phyloP scores from a whole-genome alignment of 2,113 vertebrate genomes.

The Phodopus roborovskii region DNA sequence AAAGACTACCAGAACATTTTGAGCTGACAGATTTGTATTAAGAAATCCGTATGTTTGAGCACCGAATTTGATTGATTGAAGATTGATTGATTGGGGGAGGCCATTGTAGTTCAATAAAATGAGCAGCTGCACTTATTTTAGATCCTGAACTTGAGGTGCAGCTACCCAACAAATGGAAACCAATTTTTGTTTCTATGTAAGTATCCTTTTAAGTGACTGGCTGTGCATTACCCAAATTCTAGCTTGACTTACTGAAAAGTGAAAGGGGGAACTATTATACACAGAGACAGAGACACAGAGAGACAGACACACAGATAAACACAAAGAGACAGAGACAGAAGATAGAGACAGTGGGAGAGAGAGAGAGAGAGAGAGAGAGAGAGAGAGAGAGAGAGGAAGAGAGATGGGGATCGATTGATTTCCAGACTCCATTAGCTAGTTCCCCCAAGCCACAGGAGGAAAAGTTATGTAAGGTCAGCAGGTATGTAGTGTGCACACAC shows the following conservation, averaged over 20 bases:
- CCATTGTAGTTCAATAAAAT: constrained; percentile 18
- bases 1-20: not conserved
- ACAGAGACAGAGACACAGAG: not conserved
- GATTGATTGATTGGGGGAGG: not conserved
- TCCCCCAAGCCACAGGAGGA: not conserved
- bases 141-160: not conserved
- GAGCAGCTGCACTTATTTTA: constrained; percentile 13
- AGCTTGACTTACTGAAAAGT: constrained; percentile 2
- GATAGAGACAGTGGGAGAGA: not conserved
- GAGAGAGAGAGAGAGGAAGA: not conserved
- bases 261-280: not conserved
- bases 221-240: not conserved
- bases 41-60: not conserved
- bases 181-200: constrained; percentile 35
- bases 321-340: too few species aligned
- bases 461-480: not conserved
- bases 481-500: accelerated
- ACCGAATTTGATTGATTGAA: not conserved
- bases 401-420: not conserved
- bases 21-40: not conserved
- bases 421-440: not conserved
- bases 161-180: not conserved
- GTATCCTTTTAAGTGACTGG: not conserved
- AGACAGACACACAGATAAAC: not conserved
- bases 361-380: not conserved